Evolutionary conservation across 2,113 vertebrate species (phyloP).

Genomic region (Tetrao urogallus): DNA sequence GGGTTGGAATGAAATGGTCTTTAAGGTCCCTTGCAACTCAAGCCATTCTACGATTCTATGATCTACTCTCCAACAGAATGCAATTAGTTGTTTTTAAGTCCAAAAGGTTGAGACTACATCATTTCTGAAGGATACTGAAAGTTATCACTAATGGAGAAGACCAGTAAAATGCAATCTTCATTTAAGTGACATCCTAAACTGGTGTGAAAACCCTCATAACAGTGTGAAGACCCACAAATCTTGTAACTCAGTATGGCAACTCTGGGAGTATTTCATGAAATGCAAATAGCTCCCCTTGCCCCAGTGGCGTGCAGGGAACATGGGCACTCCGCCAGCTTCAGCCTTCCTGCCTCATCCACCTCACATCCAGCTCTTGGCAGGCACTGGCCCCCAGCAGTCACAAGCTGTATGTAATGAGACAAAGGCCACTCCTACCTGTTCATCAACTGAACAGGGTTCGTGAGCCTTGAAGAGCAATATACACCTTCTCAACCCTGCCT

Average conservation of each 20-base stretch:
- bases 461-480: background rate
- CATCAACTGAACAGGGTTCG: background rate
- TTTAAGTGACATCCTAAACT: background rate
- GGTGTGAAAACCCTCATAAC: background rate
- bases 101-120: background rate
- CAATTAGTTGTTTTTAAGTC: background rate
- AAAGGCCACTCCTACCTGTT: background rate
- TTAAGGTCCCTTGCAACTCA: background rate
- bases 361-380: background rate
- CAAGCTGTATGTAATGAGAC: background rate
- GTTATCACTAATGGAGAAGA: background rate
- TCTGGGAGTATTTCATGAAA: background rate
- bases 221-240: background rate
- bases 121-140: background rate
- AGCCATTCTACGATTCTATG: background rate
- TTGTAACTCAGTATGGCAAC: background rate
- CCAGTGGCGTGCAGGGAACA: background rate
- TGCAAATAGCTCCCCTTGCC: background rate
- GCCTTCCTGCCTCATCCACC: background rate
- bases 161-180: background rate
- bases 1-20: background rate
- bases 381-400: background rate
- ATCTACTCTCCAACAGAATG: background rate
- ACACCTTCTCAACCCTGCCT: background rate
- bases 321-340: background rate